Evolutionary conservation across 2,113 vertebrate genomes (phyloP), one percentile per base, ranked within the genome.

Genomic region (Ceratotherium simum): DNA sequence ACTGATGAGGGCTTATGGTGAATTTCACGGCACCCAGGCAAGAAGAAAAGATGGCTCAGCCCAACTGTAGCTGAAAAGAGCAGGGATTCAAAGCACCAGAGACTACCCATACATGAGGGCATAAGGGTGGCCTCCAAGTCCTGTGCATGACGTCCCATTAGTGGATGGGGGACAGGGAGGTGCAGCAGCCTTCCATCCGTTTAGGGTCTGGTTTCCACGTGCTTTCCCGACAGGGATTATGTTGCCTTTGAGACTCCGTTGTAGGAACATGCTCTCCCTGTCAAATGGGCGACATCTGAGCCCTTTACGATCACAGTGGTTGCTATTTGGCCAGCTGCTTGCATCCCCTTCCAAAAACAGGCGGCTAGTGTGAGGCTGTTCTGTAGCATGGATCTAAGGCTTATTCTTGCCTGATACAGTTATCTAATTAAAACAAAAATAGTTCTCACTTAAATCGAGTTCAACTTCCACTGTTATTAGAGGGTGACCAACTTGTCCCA

Each of bases 231-330:
- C 11, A 82, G 69, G 67, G 80, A 79, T 79, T 33, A 91, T 29
- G 21, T 64, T 93, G 65, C 70, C 48, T 95, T 89, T 96, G 82
- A 85, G 95, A 76, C 13, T 70, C 29, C 11, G 8, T 36, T 29
- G 27, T 56, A 46, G 48, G 73, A 96, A 91, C 78, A 90, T 4
- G 17, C 18, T 91, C 58, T 85, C 62, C 36, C 69, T 94, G 93
- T 96, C 86, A 65, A 79, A 46, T 51, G 80, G 72, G 78, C 42
- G 91, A 94, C 80, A 87, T 64, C 75, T 95, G 94, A 94, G 62
- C 36, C 67, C 60, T 79, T 69, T 48, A 82, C 16, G 78, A 96
- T 48, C 78, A 88, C 20, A 33, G 51, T 48, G 80, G 42, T 79
- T 85, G 92, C 73, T 85, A 42, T 87, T 64, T 67, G 89, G 84